Base-by-base conservation (phyloP, 1,140 invertebrate genomes). In the Bombus huntii region DNA sequence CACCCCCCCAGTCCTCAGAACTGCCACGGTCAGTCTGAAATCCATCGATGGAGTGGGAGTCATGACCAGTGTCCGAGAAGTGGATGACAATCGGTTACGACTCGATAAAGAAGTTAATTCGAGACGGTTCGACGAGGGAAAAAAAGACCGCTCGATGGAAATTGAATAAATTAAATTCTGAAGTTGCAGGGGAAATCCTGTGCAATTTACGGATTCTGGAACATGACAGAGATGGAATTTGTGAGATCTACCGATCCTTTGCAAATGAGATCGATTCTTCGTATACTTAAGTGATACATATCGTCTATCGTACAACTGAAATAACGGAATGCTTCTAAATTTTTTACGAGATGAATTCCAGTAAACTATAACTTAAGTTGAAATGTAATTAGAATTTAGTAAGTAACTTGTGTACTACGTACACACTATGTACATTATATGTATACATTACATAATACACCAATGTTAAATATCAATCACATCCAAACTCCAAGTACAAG, bases 1-100 rank as follows among this genome's bases (percentile, higher is more conserved):
- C 75, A 44, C 59, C 57, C 59, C 59, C 59, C 28, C 31, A 34
- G 28, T 76, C 59, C 84, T 80, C 75, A 53, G 68, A 73, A 80
- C 68, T 37, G 62, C 66, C 31, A 39, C 68, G 66, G 68, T 65
- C 82, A 71, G n/a, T 37, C 31, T 25, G 81, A 66, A 47, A 47
- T 59, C 39, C 22, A 28, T 3, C 22, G 9, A 28, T n/a, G 3
- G 18, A 3, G 42, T 18, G 73, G 34, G 13, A 15, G 25, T 6
- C 3, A 42, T 10, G 15, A 22, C 28, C 31, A 31, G 59, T 68
- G 18, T 42, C 39, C 31, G 25, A 53, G 37, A 71, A 28, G 25
- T 22, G 28, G 62, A 47, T 39, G 59, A 76, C 28, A 68, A 66
- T 83, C 15, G 34, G 34, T 39, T 34, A 66, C 25, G 10, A 66